Base-by-base conservation (phyloP, 2,113 vertebrate genomes). In the Callospermophilus lateralis region DNA sequence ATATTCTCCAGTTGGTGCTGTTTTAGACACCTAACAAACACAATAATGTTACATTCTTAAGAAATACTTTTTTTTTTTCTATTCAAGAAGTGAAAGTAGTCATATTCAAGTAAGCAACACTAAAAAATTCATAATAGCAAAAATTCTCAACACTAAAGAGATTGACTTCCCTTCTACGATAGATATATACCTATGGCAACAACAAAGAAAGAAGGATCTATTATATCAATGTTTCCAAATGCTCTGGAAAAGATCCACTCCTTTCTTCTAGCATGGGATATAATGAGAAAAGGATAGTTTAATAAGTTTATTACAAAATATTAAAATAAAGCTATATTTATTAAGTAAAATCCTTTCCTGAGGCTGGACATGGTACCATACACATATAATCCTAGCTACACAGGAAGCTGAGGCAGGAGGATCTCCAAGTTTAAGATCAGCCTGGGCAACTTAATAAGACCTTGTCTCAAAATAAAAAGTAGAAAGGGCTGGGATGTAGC, bases 1-100 rank as follows among this genome's bases (percentile, higher is more conserved):
- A 93, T 99, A 99, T 89, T 99, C 99, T 98, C 99, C 99, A 0
- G 99, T 99, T 30, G 99, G 99, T 37, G 99, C 99, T 0, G 99
- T 99, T 98, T 99, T 99, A 70, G 99, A 99, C 68, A 99, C 99
- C 99, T 99, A 94, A 68, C 80, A 58, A 81, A 95, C 26, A 98
- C 10, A 93, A 45, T 22, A 84, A 95, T 24, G 84, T 93, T 70
- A 96, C 28, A 81, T n/a, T 6, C 70, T 76, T 45, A 39, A 95
- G 19, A 83, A 94, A 84, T 6, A 51, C 13, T 16, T 8, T 3
- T 70, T 83, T 70, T 37, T 78, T 85, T 42, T 63, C 8, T 78
- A 95, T 17, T 72, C 9, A 73, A 78, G 61, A 84, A 30, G 55
- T 93, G 16, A 77, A 95, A 72, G 45, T 42, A 84, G 39, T 74